A percentile compares a stretch with the other conserved stretches of the same genome.
These are phyloP conservation scores for Ectemnius lituratus DNA, from an alignment of 2,888 invertebrate species.

Conservation along the genomic window DNA sequence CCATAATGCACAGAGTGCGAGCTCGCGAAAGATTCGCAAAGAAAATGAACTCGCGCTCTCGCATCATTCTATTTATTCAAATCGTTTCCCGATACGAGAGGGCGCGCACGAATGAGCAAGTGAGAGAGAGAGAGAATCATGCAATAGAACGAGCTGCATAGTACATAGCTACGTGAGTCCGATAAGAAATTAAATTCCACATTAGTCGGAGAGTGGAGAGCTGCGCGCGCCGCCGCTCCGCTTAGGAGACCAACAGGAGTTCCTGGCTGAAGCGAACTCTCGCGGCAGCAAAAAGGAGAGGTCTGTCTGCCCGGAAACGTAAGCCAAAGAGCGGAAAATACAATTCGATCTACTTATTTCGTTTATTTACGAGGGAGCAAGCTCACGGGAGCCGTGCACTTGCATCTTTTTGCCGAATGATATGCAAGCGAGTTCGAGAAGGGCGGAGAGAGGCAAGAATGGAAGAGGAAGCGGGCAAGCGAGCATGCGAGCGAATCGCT, in stretches of 20 bases:
- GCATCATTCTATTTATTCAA: conserved; percentile 9
- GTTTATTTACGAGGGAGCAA: neutral
- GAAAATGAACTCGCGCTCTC: neutral
- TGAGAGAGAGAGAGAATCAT: neutral
- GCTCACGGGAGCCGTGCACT: neutral
- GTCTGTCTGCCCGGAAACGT: neutral
- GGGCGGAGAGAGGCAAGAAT: too few species aligned
- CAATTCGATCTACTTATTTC: conserved; percentile 6
- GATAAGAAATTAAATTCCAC: conserved; percentile 9
- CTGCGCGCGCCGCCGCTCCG: too few species aligned
- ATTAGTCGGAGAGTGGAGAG: neutral
- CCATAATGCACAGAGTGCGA: neutral
- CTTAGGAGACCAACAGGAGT: too few species aligned
- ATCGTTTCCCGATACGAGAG: conserved; percentile 5
- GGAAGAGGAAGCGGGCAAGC: too few species aligned
- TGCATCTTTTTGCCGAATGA: neutral
- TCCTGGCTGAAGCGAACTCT: too few species aligned
- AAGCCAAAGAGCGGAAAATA: conserved; percentile 6
- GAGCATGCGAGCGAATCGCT: neutral
- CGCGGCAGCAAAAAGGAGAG: neutral
- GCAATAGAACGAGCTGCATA: neutral
- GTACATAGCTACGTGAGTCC: neutral
- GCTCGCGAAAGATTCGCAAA: neutral
- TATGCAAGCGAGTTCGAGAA: neutral
- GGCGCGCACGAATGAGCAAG: neutral